Evolutionary conservation across 2,888 invertebrate species (phyloP), one percentile per base, ranked within the genome.

Genomic region (Dyspetes luteomarginatus): DNA sequence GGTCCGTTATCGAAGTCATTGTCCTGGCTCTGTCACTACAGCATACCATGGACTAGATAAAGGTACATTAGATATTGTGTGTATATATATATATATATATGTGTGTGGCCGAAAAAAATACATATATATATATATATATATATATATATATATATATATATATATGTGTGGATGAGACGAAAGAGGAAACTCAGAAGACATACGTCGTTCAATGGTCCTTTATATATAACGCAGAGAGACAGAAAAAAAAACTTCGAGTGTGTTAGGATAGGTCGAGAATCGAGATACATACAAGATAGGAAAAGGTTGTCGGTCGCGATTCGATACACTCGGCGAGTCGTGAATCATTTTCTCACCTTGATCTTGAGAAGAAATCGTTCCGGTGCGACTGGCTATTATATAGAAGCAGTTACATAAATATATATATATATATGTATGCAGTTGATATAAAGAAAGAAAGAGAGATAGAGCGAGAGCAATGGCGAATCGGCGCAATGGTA

Each of bases 281-380:
- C 75, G 60, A 41, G 67, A 73, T 67, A 64, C 17, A 12, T n/a
- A n/a, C n/a, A 19, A 43, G 15, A 71, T 17, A 19, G 28, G 22
- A 28, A 43, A 52, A 24, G 30, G 43, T 62, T 22, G 45, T 68
- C 28, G 68, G 74, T 69, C 45, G 74, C 69, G 56, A 69, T 74
- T 64, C 74, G 74, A 74, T 82, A 76, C 77, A 81, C 80, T 36
- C 69, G 62, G 55, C 30, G 80, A 67, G 72, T 75, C 76, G 82
- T 83, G 83, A 82, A 83, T 83, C 83, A 83, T 82, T 74, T 83
- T 82, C 83, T 83, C 83, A 83, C 83, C 83, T 83, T 80, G 83
- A 83, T 82, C 82, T 82, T 78, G 77, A 41, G 79, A 68, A 82
- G 80, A 26, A 80, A 83, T 69, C 69, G 62, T 64, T 48, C 9